Conservation (phyloP, 2,888 invertebrate genomes). For the Lepidochrysops patricia region DNA sequence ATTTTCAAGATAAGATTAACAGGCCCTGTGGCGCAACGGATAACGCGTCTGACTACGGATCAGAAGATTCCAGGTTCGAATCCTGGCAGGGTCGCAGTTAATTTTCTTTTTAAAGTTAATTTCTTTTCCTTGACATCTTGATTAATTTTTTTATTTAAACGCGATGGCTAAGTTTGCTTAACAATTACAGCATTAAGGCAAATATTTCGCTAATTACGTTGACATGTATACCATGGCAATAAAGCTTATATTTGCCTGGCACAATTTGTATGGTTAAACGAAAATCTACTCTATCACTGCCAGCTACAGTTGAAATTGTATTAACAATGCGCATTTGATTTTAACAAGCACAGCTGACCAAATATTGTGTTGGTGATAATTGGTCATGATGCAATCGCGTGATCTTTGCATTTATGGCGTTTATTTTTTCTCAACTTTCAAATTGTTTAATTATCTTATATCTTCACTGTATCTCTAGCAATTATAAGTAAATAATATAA, state of each 20-base stretch:
- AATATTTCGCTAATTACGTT: conserved; percentile 28
- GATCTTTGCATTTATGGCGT: conserved; percentile 41
- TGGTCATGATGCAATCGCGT: conserved; percentile 70
- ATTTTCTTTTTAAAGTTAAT: conserved; percentile 19
- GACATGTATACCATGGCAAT: conserved; percentile 31
- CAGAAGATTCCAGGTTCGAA: conserved; percentile 80
- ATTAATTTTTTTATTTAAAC: conserved; percentile 43
- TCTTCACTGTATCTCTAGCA: neutral
- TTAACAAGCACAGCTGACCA: conserved; percentile 66
- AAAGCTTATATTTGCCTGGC: conserved; percentile 37
- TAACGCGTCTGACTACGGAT: conserved; percentile 83
- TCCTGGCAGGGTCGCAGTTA: conserved; percentile 77
- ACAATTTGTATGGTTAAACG: neutral
- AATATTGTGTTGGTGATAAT: conserved; percentile 72
- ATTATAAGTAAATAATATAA: too few species aligned
- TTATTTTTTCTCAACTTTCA: conserved; percentile 24
- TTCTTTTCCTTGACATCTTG: conserved; percentile 32
- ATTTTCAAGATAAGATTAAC: conserved; percentile 14
- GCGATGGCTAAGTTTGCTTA: conserved; percentile 53
- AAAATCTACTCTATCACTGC: conserved; percentile 12
- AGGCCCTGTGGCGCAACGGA: conserved; percentile 80
- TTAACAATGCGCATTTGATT: conserved; percentile 28
- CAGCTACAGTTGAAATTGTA: conserved; percentile 25
- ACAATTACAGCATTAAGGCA: conserved; percentile 38
- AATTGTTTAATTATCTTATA: conserved; percentile 14